phyloP scores from a whole-genome alignment of 1,140 invertebrate genomes.

The Drosophila oshimai region DNA sequence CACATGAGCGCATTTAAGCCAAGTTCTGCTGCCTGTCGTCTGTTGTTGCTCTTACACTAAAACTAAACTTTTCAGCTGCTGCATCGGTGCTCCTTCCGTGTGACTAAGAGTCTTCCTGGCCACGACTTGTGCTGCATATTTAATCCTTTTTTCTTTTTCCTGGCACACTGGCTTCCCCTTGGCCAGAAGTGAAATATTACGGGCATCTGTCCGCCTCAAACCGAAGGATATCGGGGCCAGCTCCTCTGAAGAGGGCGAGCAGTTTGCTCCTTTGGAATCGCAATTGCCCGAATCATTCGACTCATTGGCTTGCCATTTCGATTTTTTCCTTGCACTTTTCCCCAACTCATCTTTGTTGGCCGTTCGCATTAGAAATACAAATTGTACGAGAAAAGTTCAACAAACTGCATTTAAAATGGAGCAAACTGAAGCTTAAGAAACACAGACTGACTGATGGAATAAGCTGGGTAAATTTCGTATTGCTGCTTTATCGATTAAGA shows the following conservation, averaged over 20 bases:
- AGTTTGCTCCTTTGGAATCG: constrained; percentile 39
- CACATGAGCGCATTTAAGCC: constrained; percentile 69
- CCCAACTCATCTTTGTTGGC: constrained; percentile 49
- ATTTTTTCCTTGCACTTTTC: constrained; percentile 14
- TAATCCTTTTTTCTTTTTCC: constrained; percentile 57
- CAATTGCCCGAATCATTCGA: constrained; percentile 75
- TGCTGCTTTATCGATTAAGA: constrained; percentile 12
- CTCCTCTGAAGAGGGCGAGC: neutral
- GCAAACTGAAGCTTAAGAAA: constrained; percentile 7
- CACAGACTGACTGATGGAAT: constrained; percentile 6
- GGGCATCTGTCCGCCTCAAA: constrained; percentile 44
- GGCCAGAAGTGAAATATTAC: constrained; percentile 69
- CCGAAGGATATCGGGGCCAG: constrained; percentile 1
- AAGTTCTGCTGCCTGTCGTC: constrained; percentile 34
- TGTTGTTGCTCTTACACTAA: constrained; percentile 24
- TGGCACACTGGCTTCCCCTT: neutral
- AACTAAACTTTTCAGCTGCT: constrained; percentile 42
- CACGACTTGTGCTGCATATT: constrained; percentile 63
- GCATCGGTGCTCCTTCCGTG: constrained; percentile 8
- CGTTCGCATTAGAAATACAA: constrained; percentile 63
- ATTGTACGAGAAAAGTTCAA: constrained; percentile 62
- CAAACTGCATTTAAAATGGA: constrained; percentile 69
- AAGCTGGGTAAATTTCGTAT: neutral
- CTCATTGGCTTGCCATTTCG: constrained; percentile 52
- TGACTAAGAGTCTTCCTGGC: constrained; percentile 45